Evolutionary conservation across 1,140 invertebrate genomes (phyloP).

Genomic region (Lutraria rhynchaena): DNA sequence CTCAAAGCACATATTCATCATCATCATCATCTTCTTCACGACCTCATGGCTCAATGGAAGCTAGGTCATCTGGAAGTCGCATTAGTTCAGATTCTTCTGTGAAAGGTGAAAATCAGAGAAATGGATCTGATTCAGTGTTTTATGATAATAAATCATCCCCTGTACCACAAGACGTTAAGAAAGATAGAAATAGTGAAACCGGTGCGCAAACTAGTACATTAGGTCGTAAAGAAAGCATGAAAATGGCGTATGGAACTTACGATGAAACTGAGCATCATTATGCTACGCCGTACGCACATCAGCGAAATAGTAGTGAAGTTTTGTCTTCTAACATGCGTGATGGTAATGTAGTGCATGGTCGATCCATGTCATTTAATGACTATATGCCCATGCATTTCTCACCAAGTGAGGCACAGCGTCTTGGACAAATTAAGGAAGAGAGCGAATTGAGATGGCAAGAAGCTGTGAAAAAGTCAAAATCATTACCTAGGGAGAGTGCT

Average conservation of each 20-base stretch:
- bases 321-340: slow-evolving; percentile 35
- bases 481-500: slow-evolving; percentile 16
- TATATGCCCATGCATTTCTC: slow-evolving; percentile 67
- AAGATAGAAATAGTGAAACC: not conserved
- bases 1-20: slow-evolving; percentile 18
- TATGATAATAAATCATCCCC: slow-evolving; percentile 40
- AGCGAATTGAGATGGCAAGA: slow-evolving; percentile 63
- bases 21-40: slow-evolving; percentile 46
- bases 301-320: slow-evolving; percentile 63
- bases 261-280: slow-evolving; percentile 69
- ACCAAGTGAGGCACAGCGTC: slow-evolving; percentile 58
- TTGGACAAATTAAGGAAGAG: slow-evolving; percentile 74
- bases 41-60: slow-evolving; percentile 51
- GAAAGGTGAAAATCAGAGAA: slow-evolving; percentile 31
- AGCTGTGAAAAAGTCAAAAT: slow-evolving; percentile 56
- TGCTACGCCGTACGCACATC: slow-evolving; percentile 50
- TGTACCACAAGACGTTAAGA: not conserved
- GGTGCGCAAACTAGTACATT: slow-evolving; percentile 28
- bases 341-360: slow-evolving; percentile 44
- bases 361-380: slow-evolving; percentile 64
- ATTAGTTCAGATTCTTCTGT: slow-evolving; percentile 42
- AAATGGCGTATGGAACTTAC: slow-evolving; percentile 75
- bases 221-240: slow-evolving; percentile 71
- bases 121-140: slow-evolving; percentile 66
- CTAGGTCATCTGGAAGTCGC: slow-evolving; percentile 44